These are phyloP conservation scores for Sesamia inferens DNA, from an alignment of 2,888 invertebrate genomes.

Conservation along the genomic window DNA sequence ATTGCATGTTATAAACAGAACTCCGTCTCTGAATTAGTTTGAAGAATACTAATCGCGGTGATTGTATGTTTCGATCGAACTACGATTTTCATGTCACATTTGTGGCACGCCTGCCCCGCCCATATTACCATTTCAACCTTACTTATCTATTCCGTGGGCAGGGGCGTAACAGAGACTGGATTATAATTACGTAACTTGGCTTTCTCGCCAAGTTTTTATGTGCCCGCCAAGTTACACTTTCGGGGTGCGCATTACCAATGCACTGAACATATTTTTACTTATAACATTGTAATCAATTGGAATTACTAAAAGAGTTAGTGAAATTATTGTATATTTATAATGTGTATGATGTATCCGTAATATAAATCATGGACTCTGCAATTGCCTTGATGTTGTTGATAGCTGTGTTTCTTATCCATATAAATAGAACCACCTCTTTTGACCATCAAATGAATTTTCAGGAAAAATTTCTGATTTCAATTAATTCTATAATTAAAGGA, in stretches of 20 bases:
- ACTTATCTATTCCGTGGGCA: no score
- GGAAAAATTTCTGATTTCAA: background rate
- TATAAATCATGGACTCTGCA: background rate
- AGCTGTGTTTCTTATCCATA: background rate
- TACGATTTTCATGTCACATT: no score
- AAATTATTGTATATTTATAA: background rate
- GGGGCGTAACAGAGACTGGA: background rate
- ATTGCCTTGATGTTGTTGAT: background rate
- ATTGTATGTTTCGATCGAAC: no score
- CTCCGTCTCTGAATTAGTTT: no score
- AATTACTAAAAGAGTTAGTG: background rate
- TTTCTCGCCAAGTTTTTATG: background rate
- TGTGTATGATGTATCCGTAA: background rate
- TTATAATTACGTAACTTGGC: background rate
- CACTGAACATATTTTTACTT: background rate
- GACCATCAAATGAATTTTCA: background rate
- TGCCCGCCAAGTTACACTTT: background rate
- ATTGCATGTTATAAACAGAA: no score
- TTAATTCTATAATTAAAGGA: background rate
- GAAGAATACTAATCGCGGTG: no score
- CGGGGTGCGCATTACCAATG: background rate
- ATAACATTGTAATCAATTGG: background rate
- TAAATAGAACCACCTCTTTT: background rate
- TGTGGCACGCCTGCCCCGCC: no score
- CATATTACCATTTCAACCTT: no score